These are phyloP conservation scores for Pseudachorutes palmiensis DNA, from an alignment of 1,140 invertebrate species.

Conservation along the genomic window DNA sequence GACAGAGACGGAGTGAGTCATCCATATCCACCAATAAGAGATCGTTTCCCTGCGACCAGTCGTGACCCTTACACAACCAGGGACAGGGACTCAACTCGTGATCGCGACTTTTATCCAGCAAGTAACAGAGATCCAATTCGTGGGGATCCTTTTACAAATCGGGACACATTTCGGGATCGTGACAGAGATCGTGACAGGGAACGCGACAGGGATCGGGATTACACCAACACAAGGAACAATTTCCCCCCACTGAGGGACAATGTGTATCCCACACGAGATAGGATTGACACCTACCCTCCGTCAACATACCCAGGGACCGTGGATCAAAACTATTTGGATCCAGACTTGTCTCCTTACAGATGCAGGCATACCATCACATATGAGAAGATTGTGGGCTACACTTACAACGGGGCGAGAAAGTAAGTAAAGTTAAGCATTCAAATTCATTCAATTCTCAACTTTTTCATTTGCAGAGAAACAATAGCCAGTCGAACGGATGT, in stretches of 20 bases:
- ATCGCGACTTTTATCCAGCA: slow-evolving; percentile 27
- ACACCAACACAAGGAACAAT: background rate
- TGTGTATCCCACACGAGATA: slow-evolving; percentile 17
- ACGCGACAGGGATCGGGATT: slow-evolving; percentile 7
- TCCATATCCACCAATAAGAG: slow-evolving; percentile 24
- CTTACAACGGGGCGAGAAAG: slow-evolving; percentile 40
- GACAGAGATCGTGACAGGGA: too few species aligned
- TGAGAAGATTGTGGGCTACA: slow-evolving; percentile 45
- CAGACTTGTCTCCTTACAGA: slow-evolving; percentile 38
- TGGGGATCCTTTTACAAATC: slow-evolving; percentile 24
- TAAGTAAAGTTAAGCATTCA: slow-evolving; percentile 23
- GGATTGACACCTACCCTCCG: slow-evolving; percentile 25
- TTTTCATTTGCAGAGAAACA: slow-evolving; percentile 39
- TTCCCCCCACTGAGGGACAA: background rate
- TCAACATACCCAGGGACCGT: slow-evolving; percentile 19
- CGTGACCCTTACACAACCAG: slow-evolving; percentile 29
- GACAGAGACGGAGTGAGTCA: too few species aligned
- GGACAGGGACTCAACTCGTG: slow-evolving; percentile 24
- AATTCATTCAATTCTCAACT: background rate
- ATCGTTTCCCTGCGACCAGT: slow-evolving; percentile 30
- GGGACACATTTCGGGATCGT: slow-evolving; percentile 25
- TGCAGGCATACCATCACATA: slow-evolving; percentile 43
- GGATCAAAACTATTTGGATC: slow-evolving; percentile 35
- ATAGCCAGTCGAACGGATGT: slow-evolving; percentile 41
- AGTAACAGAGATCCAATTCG: slow-evolving; percentile 18